Evolutionary conservation across 2,113 vertebrate species (phyloP).

Genomic region (Prionailurus bengalensis): DNA sequence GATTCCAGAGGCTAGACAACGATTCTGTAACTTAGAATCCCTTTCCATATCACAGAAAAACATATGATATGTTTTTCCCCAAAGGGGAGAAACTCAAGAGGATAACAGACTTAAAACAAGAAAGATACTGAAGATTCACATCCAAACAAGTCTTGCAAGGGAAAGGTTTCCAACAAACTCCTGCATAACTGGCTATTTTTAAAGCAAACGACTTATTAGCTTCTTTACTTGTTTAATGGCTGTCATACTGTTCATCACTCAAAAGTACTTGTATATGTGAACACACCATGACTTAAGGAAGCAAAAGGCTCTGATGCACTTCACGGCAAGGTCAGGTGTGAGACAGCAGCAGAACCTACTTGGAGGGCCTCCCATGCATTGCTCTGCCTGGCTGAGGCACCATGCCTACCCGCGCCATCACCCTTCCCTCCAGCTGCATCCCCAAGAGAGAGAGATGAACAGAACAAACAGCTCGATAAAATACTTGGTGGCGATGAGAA

Average conservation of each 20-base stretch:
- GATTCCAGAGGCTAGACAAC: neutral
- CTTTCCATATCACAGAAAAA: neutral
- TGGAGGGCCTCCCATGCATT: neutral
- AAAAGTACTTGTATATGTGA: neutral
- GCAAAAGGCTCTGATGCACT: neutral
- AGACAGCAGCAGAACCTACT: neutral
- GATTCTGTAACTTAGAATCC: neutral
- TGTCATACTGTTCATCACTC: neutral
- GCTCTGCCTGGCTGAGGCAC: too few relatives aligned
- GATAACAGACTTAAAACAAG: neutral
- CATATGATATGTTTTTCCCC: neutral
- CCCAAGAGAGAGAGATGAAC: neutral
- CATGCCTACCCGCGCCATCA: neutral
- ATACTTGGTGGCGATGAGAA: neutral
- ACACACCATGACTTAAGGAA: neutral
- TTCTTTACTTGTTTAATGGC: neutral
- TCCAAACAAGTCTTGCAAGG: neutral
- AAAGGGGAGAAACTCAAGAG: neutral
- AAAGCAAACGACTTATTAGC: neutral
- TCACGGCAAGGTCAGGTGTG: neutral
- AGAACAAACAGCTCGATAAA: neutral
- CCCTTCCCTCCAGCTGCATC: neutral
- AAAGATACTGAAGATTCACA: neutral
- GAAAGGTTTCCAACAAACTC: conserved; percentile 2
- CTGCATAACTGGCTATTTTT: neutral